Evolutionary conservation across 2,888 invertebrate genomes (phyloP).

Genomic region (Drosophila anomelani): DNA sequence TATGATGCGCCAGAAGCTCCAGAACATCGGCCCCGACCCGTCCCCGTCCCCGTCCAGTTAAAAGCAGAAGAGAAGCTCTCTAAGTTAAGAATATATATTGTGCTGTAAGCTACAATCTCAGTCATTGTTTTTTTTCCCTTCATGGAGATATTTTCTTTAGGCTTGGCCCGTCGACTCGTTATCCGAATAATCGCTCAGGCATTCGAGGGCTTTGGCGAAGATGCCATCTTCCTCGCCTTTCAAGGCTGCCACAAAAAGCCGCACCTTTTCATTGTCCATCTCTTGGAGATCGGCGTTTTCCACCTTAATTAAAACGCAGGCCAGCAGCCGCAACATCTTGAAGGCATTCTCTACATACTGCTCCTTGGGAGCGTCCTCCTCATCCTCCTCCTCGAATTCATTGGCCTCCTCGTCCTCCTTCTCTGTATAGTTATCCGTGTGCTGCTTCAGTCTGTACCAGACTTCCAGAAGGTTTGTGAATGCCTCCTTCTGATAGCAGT

Average conservation of each 20-base stretch:
- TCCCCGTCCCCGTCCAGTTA: background rate
- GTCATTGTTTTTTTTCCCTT: conserved; percentile 59
- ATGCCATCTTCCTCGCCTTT: conserved; percentile 53
- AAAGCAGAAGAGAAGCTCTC: background rate
- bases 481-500: conserved; percentile 81
- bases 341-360: conserved; percentile 66
- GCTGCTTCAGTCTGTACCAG: conserved; percentile 71
- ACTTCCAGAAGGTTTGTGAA: conserved; percentile 78
- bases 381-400: conserved; percentile 71
- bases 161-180: conserved; percentile 61
- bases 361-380: conserved; percentile 66
- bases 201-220: conserved; percentile 56
- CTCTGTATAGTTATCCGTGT: conserved; percentile 50
- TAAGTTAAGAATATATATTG: conserved; percentile 50
- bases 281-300: conserved; percentile 48
- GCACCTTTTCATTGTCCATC: conserved; percentile 45
- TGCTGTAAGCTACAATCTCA: conserved; percentile 65
- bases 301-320: conserved; percentile 48
- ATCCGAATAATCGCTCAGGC: conserved; percentile 46
- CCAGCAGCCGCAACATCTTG: conserved; percentile 62
- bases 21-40: background rate
- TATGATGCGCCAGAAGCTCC: conserved; percentile 59
- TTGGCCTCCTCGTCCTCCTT: conserved; percentile 50
- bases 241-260: conserved; percentile 52
- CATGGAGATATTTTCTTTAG: conserved; percentile 27